These are phyloP conservation scores for Trissonchulus sp. DNA, from an alignment of 2,888 invertebrate species.

Conservation along the genomic window DNA sequence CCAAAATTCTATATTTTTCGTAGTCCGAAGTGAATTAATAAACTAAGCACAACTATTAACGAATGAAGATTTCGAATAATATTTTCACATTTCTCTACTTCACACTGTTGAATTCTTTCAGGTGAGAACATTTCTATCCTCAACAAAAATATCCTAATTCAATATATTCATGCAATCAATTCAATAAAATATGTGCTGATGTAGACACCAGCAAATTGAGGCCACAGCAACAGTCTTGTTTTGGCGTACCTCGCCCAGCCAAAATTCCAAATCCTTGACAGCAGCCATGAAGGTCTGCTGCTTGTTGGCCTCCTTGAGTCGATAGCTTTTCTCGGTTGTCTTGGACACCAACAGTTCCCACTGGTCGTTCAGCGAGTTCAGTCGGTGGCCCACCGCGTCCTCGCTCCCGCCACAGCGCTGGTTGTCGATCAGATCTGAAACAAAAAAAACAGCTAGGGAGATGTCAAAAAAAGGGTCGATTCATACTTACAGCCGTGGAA, in stretches of 20 bases:
- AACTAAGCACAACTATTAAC: too few species aligned
- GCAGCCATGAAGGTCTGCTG: conserved; percentile 98
- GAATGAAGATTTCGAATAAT: too few species aligned
- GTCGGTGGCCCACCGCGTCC: conserved; percentile 74
- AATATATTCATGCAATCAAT: too few species aligned
- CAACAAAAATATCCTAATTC: too few species aligned
- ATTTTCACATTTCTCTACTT: too few species aligned
- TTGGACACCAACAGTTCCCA: conserved; percentile 96
- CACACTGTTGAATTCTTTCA: too few species aligned
- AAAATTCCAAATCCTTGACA: conserved; percentile 98
- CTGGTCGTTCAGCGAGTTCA: conserved; percentile 53
- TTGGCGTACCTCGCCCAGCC: conserved; percentile 89
- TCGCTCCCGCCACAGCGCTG: conserved; percentile 96
- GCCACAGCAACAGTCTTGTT: too few species aligned
- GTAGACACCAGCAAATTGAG: too few species aligned
- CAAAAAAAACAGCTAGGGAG: conserved; percentile 7
- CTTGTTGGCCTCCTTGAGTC: conserved; percentile 96
- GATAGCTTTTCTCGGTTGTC: conserved; percentile 93
- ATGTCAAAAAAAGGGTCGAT: neutral
- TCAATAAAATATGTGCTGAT: too few species aligned
- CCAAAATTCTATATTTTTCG: too few species aligned
- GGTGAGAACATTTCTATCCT: too few species aligned
- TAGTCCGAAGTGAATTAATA: too few species aligned
- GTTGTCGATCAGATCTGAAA: conserved; percentile 65
- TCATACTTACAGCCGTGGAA: neutral